phyloP scores from a whole-genome alignment of 2,113 vertebrate genomes.

The Rhinolophus sinicus region DNA sequence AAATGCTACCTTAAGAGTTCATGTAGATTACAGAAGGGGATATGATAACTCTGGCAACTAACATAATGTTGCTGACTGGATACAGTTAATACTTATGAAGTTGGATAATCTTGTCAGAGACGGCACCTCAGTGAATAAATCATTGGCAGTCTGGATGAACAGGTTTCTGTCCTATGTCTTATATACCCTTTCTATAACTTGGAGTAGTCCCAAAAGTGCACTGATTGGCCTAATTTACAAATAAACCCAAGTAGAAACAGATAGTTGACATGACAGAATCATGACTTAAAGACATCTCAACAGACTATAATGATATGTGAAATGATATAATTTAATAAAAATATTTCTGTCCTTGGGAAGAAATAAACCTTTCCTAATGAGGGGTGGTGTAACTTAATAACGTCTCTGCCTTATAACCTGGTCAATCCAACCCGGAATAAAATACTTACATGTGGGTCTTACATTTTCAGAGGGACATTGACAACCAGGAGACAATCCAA shows the following conservation, averaged over 20 bases:
- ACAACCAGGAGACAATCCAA: not conserved
- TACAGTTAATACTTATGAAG: constrained; percentile 7
- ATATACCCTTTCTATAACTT: not conserved
- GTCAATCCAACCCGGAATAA: not conserved
- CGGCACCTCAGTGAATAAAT: not conserved
- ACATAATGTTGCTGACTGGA: not conserved
- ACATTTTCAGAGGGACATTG: not conserved
- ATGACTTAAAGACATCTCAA: constrained; percentile 1
- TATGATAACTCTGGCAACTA: not conserved
- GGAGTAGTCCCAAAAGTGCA: not conserved
- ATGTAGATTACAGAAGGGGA: not conserved
- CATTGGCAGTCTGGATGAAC: not conserved
- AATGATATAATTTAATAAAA: constrained; percentile 10
- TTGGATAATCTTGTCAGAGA: not conserved
- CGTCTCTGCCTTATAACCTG: not conserved
- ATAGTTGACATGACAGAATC: not conserved
- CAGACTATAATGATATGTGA: not conserved
- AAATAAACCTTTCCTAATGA: not conserved
- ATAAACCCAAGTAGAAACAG: not conserved
- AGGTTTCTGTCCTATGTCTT: not conserved
- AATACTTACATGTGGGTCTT: not conserved
- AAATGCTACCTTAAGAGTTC: not conserved
- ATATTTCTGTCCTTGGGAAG: not conserved
- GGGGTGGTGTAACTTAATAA: not conserved
- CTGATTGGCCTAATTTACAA: not conserved